Evolutionary conservation across 2,888 invertebrate genomes (phyloP), one percentile per base, ranked within the genome.

Genomic region (Sphaerophoria taeniata): DNA sequence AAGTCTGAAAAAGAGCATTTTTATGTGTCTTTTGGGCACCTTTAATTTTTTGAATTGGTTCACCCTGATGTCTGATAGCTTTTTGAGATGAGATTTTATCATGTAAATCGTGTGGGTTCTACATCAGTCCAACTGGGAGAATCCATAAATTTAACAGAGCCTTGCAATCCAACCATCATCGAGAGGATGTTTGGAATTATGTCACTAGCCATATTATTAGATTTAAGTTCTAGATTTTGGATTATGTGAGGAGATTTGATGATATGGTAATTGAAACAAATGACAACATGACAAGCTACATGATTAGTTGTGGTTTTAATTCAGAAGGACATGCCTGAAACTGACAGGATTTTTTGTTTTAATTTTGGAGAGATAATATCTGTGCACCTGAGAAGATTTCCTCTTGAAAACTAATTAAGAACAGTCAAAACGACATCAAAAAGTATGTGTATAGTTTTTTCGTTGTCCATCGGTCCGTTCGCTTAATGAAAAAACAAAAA

Each of bases 181-280:
- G 24, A 24, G 24, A 24, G 1, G 24, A 24, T 24, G 36, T 71
- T 33, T 78, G 51, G 53, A 65, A 74, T 83, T 70, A 74, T 31
- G n/a, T 58, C 45, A 14, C 55, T 24, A 39, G 34, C 58, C 34
- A 45, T 6, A 24, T 11, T 47, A 24, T 58, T 36, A 43, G 11
- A 43, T 43, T 43, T 43, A 11, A 43, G 43, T 12, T 43, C 12
- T 11, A 9, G 24, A 11, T 16, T 36, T 16, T 6, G 1, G 16
- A 16, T 14, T 9, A 56, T 24, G 45, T 58, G 79, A 47, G 53
- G 58, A 79, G 79, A 79, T 84, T 79, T 84, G 79, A 79, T 49
- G 79, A 84, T 79, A 84, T 79, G 71, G 71, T 84, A 84, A 84
- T 84, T 84, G 84, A 84, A 84, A 84, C 71, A 75, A 84, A 84